phyloP scores from a whole-genome alignment of 2,797 vertebrate genomes.

The Hipposideros larvatus region DNA sequence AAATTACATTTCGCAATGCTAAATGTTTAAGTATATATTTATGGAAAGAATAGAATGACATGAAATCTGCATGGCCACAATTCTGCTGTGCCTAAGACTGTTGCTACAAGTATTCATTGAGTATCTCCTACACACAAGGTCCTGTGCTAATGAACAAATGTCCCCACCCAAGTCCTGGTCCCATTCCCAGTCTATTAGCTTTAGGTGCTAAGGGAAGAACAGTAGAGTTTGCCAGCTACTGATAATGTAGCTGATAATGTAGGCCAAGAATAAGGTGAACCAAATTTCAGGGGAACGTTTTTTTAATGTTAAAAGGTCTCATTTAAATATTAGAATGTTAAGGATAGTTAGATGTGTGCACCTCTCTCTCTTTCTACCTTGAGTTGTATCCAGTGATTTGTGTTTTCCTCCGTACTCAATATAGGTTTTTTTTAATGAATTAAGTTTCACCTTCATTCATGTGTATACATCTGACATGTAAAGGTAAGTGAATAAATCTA shows the following conservation, averaged over 20 bases:
- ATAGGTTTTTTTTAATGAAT: neutral
- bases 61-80: neutral
- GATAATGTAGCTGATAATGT: neutral
- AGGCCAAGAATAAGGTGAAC: neutral
- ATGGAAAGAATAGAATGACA: neutral
- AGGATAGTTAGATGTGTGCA: neutral
- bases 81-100: neutral
- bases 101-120: neutral
- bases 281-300: neutral
- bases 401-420: neutral
- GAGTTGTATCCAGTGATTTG: neutral
- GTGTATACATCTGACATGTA: neutral
- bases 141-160: neutral
- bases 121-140: neutral
- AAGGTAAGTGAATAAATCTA: neutral
- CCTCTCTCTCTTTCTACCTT: neutral
- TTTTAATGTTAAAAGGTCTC: neutral
- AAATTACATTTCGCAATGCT: neutral
- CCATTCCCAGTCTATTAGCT: neutral
- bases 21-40: neutral
- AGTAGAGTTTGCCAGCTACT: neutral
- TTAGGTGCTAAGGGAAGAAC: neutral
- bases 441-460: neutral
- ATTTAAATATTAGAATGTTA: slow-evolving; percentile 49
- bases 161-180: neutral